Evolutionary conservation across 2,797 vertebrate species (phyloP), one percentile per base, ranked within the genome.

Genomic region (Chaunax sp.): DNA sequence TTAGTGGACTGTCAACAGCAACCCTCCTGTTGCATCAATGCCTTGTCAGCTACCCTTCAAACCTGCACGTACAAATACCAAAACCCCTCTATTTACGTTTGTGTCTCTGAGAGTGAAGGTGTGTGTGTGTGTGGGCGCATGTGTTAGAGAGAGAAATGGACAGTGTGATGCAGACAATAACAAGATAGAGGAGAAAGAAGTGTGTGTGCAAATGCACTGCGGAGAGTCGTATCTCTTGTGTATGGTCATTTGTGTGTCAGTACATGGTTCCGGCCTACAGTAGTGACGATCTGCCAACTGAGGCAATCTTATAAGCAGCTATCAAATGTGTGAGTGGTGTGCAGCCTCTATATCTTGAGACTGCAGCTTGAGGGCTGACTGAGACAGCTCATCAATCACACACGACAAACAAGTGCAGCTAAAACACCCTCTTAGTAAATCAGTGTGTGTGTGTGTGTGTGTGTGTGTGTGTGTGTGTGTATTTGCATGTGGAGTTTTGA

Each of bases 311-410:
- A 68, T 81, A 74, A 81, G 77, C 76, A 68, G 58, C 67, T 69
- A 73, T 69, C 61, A 78, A 72, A 61, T 68, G 62, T 64, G 66
- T 40, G 37, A 26, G 55, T 13, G 1, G 58, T 25, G 60, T 49
- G 25, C 46, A 63, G 61, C 40, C 63, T 60, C 59, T 58, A 53
- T 76, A 69, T 85, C 53, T 72, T 41, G 30, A 72, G 66, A 77
- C 68, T 65, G 57, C 77, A 62, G 82, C 80, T 70, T 38, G 49
- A 16, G 59, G 73, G 58, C 58, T 54, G 60, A 79, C 71, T 28
- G 55, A 77, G 72, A 59, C 71, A 55, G 61, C 59, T 61, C 68
- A 84, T 89, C 82, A 85, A 80, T 89, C 83, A 84, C 35, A 38
- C 51, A 72, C 2, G 14, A 65, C 66, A 83, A 81, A 83, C 69